A percentile compares a stretch with the other conserved stretches of the same genome.
These are phyloP conservation scores for Erythrocercus mccallii DNA, from an alignment of 2,113 vertebrate species.

Conservation along the genomic window DNA sequence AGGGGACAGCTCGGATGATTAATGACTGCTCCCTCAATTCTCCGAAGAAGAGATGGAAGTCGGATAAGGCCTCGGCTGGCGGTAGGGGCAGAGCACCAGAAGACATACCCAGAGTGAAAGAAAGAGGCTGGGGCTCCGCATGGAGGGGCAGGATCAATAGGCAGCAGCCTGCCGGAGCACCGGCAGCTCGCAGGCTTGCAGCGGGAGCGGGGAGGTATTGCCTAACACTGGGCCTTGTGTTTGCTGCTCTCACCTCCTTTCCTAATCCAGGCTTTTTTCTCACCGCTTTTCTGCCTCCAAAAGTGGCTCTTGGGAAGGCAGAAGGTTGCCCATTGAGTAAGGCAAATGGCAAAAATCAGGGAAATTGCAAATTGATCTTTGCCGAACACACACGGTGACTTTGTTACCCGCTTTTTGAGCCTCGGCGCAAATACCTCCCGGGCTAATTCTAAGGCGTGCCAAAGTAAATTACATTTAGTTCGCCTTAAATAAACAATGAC, in stretches of 20 bases:
- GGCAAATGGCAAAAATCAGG: slow-evolving; percentile 30
- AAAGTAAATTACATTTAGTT: slow-evolving; percentile 51
- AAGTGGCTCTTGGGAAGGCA: not conserved
- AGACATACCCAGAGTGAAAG: not conserved
- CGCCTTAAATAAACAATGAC: slow-evolving; percentile 73
- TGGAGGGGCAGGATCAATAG: slow-evolving; percentile 16
- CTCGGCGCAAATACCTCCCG: slow-evolving; percentile 33
- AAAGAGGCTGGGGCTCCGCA: not conserved
- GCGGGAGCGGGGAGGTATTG: not conserved
- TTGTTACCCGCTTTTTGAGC: slow-evolving; percentile 32
- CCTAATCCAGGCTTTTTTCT: not conserved
- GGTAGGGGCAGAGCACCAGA: slow-evolving; percentile 16
- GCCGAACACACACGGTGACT: slow-evolving; percentile 12
- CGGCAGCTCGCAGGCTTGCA: not conserved
- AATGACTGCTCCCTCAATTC: slow-evolving; percentile 67
- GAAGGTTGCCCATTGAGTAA: not conserved
- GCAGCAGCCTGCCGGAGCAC: not conserved
- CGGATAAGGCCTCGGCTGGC: slow-evolving; percentile 46
- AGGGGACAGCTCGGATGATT: slow-evolving; percentile 68
- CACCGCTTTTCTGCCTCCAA: not conserved
- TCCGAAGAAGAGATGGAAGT: slow-evolving; percentile 67
- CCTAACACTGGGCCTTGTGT: slow-evolving; percentile 2
- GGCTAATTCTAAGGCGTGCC: slow-evolving; percentile 54
- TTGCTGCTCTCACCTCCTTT: not conserved
- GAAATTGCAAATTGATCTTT: slow-evolving; percentile 49